Conservation (phyloP, 2,797 vertebrate species). For the Centropyge bicolor region DNA sequence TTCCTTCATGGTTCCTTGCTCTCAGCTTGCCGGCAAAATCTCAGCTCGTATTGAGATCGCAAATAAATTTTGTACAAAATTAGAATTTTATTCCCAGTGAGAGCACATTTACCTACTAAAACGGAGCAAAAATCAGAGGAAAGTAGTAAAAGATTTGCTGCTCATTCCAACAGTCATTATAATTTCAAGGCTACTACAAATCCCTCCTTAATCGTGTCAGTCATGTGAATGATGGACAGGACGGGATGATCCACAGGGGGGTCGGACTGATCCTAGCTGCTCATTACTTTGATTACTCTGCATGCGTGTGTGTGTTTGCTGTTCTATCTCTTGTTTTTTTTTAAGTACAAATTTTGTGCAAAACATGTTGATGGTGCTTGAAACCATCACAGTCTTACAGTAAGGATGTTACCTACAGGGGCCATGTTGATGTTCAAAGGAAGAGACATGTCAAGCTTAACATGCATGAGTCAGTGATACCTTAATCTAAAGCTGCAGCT, state of each 20-base stretch:
- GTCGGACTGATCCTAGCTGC: slow-evolving; percentile 53
- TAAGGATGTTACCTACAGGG: slow-evolving; percentile 8
- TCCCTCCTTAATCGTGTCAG: slow-evolving; percentile 68
- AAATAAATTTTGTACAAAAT: background rate
- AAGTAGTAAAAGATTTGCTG: slow-evolving; percentile 52
- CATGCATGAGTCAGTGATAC: slow-evolving; percentile 57
- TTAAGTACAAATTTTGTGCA: slow-evolving; percentile 20
- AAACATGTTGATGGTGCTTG: background rate
- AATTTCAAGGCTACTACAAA: slow-evolving; percentile 63
- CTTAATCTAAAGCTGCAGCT: slow-evolving; percentile 70
- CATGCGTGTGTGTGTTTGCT: slow-evolving; percentile 11
- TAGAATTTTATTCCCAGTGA: background rate
- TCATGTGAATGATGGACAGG: slow-evolving; percentile 63
- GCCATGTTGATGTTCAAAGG: slow-evolving; percentile 57
- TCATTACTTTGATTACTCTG: slow-evolving; percentile 67
- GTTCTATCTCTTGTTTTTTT: slow-evolving; percentile 16
- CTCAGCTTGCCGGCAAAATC: background rate
- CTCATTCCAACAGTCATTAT: slow-evolving; percentile 52
- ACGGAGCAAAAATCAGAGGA: background rate
- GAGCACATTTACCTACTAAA: background rate
- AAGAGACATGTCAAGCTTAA: slow-evolving; percentile 63
- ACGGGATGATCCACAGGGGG: slow-evolving; percentile 57
- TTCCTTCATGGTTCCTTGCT: background rate
- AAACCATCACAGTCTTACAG: slow-evolving; percentile 20
- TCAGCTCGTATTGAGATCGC: no score